phyloP scores from a whole-genome alignment of 2,113 vertebrate species.

The Cyanoramphus novaezelandiae region DNA sequence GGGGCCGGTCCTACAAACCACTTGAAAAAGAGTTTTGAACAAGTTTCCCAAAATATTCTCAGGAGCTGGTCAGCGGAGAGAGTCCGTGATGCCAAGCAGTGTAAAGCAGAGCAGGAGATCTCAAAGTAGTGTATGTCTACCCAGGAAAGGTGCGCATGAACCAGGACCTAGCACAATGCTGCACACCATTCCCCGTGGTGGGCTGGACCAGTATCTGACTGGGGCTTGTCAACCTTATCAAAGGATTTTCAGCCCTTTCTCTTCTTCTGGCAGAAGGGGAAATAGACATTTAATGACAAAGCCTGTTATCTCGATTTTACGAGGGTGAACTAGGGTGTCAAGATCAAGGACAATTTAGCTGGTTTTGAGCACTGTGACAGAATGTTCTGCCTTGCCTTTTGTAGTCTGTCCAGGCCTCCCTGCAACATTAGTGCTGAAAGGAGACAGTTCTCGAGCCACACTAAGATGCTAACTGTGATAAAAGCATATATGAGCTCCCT shows the following conservation, averaged over 20 bases:
- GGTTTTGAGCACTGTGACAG: neutral
- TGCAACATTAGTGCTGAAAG: neutral
- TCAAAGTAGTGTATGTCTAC: accelerated
- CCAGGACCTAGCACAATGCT: neutral
- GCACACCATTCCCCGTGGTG: accelerated
- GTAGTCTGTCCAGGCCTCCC: neutral
- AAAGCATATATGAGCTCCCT: neutral
- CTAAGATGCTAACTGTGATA: neutral
- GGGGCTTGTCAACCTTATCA: neutral
- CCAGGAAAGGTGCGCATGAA: neutral
- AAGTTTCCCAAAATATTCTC: neutral
- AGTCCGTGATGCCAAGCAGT: accelerated
- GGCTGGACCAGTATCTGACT: neutral
- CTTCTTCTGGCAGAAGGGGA: neutral
- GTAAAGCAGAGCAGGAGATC: neutral
- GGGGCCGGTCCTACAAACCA: neutral
- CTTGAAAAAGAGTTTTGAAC: neutral
- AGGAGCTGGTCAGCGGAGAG: neutral
- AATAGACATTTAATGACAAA: neutral
- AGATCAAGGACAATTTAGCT: neutral
- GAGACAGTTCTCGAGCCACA: neutral
- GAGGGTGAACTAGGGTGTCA: neutral
- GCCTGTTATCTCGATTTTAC: neutral
- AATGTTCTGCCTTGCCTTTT: neutral
- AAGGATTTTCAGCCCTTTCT: neutral